Evolutionary conservation across 2,113 vertebrate genomes (phyloP), one percentile per base, ranked within the genome.

Genomic region (Acrocephalus arundinaceus): DNA sequence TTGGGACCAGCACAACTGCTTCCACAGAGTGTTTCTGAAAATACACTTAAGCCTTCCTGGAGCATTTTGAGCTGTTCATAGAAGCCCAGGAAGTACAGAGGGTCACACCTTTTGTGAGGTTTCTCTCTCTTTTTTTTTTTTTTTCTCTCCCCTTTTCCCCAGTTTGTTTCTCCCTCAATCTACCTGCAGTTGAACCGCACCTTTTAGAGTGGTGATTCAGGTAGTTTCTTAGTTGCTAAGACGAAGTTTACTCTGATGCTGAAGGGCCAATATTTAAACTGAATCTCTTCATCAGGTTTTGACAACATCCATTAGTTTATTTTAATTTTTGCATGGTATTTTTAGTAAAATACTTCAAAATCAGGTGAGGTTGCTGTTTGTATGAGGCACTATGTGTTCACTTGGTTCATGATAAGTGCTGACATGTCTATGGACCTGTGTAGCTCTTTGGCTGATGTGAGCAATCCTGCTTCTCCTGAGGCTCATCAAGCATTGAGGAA

Each of bases 381-480:
- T 71, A 7, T 58, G 48, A 59, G 39, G 62, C 23, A 23, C 3
- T 45, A 0, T 33, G 6, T 67, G 48, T n/a, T 91, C 52, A 4
- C 10, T 59, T 73, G 41, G 33, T 62, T 79, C 8, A 1, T 30
- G 45, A 1, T 37, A 20, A 62, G 18, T 46, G 22, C 33, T n/a
- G 41, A 57, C 19, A 9, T 27, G 45, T 2, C 1, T 45, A 15
- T 3, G 1, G 15, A 58, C 8, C 20, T 39, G 2, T 73, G 20
- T 58, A n/a, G 22, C 37, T 70, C 13, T 81, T 7, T 43, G 25
- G 43, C 35, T 90, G 17, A 22, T 41, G 4, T 7, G 31, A 59
- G 58, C 74, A 31, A 20, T 80, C 20, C 18, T 68, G n/a, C 19
- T 66, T 70, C 33, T 74, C 5, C 30, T 39, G 51, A 72, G 15